Evolutionary conservation across 2,797 vertebrate genomes (phyloP).

Genomic region (Liparis tanakae): DNA sequence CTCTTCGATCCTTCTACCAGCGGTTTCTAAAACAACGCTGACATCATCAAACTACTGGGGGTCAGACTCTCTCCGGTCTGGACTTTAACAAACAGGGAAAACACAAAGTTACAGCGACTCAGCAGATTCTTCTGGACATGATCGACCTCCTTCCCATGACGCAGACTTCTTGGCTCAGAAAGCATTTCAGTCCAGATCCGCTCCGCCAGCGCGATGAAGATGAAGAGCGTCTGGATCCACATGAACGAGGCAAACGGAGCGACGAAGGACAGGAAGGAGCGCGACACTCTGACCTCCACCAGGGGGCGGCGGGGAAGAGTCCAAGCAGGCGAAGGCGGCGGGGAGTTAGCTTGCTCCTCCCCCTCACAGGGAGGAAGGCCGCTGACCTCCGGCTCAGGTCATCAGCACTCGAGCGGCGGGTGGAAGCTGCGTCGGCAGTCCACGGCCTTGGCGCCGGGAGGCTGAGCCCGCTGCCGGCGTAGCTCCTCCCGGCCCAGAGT

Average conservation of each 20-base stretch:
- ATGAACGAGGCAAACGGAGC: slow-evolving; percentile 39
- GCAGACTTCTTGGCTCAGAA: slow-evolving; percentile 17
- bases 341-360: slow-evolving; percentile 3
- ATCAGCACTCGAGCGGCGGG: slow-evolving; percentile 88
- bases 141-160: background rate
- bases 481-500: slow-evolving; percentile 87
- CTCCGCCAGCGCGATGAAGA: slow-evolving; percentile 12
- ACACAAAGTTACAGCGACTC: slow-evolving; percentile 10
- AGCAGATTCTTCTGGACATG: slow-evolving; percentile 12
- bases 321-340: slow-evolving; percentile 43
- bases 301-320: slow-evolving; percentile 45
- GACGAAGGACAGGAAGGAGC: slow-evolving; percentile 33
- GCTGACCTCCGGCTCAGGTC: background rate
- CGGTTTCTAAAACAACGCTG: background rate
- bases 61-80: background rate
- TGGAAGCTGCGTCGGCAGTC: slow-evolving; percentile 93
- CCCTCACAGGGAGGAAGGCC: background rate
- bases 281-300: slow-evolving; percentile 26
- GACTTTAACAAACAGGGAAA: slow-evolving; percentile 9
- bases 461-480: slow-evolving; percentile 83
- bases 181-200: background rate
- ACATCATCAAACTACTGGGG: background rate
- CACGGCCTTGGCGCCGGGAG: slow-evolving; percentile 88
- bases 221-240: slow-evolving; percentile 27
- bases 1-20: background rate